Evolutionary conservation across 2,888 invertebrate genomes (phyloP), one percentile per base, ranked within the genome.

Genomic region (Caradrina kadenii): DNA sequence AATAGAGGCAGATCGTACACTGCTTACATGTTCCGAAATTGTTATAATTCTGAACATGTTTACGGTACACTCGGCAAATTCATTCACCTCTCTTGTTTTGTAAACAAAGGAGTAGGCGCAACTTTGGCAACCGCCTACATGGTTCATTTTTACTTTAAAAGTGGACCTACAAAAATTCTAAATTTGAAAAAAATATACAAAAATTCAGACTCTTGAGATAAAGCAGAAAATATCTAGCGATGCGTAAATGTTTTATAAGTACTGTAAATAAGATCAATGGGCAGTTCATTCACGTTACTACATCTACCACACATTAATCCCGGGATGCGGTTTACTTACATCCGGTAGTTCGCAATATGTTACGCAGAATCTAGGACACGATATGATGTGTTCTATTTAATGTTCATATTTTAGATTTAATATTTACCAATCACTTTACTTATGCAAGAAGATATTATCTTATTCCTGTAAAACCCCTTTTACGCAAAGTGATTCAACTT

Each of bases 1-100:
- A 84, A 87, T 86, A 88, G 85, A 82, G 84, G 73, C 86, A 85
- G 86, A 87, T 82, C 80, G 84, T 87, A 78, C 85, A 83, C 81
- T 81, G 76, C 80, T 74, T 78, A 79, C 80, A 78, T 69, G 76
- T 79, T 81, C 82, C 76, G 76, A 83, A 82, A 83, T 77, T 83
- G 80, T 76, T 77, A 66, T 83, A 76, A 73, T 81, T 78, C 77
- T 71, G 53, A 53, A 71, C 63, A 76, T 75, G 72, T 82, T 79
- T 77, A 75, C 67, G 64, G 75, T 76, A 74, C 56, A 63, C 73
- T 78, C 45, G 52, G 63, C 56, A 73, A 78, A 80, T 79, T 81
- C 84, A 76, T 78, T 83, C 75, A 80, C 76, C 80, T 80, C 61
- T 75, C 42, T 70, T 73, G 70, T 79, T 79, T 72, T 75, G 80